phyloP scores from a whole-genome alignment of 1,140 invertebrate genomes.

The Oryctes rhinoceros region DNA sequence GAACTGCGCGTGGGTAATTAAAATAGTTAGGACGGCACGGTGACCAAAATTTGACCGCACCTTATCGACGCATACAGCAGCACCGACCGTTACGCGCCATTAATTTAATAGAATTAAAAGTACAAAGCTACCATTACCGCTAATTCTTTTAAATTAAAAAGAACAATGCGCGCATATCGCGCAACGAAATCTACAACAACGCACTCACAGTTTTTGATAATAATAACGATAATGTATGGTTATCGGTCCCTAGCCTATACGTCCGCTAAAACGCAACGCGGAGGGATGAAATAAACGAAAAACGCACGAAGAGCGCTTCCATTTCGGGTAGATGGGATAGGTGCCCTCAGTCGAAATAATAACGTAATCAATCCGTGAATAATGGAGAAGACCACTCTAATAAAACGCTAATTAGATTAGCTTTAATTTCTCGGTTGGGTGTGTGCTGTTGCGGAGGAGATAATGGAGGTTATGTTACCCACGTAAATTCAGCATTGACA shows the following conservation, averaged over 20 bases:
- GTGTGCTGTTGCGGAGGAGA: background rate
- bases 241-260: constrained; percentile 25
- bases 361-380: constrained; percentile 31
- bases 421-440: constrained; percentile 22
- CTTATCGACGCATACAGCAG: background rate
- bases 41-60: constrained; percentile 1
- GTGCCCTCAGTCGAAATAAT: background rate
- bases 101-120: constrained; percentile 34
- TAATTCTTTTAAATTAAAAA: constrained; percentile 37
- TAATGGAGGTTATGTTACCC: background rate
- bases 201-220: constrained; percentile 14
- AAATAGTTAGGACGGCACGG: background rate
- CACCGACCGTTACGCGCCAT: background rate
- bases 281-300: constrained; percentile 17
- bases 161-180: constrained; percentile 25
- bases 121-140: constrained; percentile 17
- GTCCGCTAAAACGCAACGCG: constrained; percentile 8
- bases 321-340: background rate
- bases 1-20: constrained; percentile 3
- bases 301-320: background rate
- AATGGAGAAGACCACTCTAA: constrained; percentile 14
- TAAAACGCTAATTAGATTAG: constrained; percentile 35
- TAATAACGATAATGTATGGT: constrained; percentile 27
- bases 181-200: constrained; percentile 24
- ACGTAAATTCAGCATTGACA: background rate